A percentile compares a stretch with the other conserved stretches of the same genome.
Conservation (phyloP, 2,113 vertebrate species). For the Rissa tridactyla region DNA sequence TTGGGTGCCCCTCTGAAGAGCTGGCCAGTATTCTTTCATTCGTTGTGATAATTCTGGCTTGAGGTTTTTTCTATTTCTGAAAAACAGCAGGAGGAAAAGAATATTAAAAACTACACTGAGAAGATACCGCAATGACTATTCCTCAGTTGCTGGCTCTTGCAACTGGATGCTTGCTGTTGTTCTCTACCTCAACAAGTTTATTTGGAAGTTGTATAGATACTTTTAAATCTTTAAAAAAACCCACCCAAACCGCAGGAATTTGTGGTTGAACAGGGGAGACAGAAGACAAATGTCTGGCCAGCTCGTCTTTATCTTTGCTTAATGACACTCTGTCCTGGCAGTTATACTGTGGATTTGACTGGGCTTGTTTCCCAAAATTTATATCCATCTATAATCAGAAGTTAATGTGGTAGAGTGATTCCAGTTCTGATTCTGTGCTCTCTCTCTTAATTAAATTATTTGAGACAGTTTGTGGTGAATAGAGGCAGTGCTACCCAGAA, state of each 20-base stretch:
- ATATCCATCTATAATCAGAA: background rate
- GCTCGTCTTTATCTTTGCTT: background rate
- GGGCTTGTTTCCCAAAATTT: background rate
- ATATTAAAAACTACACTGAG: background rate
- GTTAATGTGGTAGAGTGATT: background rate
- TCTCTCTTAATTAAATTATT: conserved; percentile 3
- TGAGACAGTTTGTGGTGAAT: background rate
- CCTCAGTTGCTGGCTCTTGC: background rate
- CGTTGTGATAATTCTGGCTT: background rate
- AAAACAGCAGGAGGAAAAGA: background rate
- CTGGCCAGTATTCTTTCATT: background rate
- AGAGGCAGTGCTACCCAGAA: background rate
- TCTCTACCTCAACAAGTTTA: background rate
- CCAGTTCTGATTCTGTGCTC: background rate
- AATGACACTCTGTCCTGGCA: background rate
- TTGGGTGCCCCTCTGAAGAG: background rate
- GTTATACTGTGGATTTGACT: background rate
- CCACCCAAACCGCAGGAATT: background rate
- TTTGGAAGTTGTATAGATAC: background rate
- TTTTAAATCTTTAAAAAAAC: background rate
- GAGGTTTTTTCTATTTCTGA: background rate
- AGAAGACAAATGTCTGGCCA: background rate
- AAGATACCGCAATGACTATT: background rate
- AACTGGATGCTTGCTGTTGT: background rate
- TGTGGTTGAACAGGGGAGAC: background rate